A percentile compares a stretch with the other conserved stretches of the same genome.
Conservation (phyloP, 2,888 invertebrate genomes). For the Agrenia bidenticulata region DNA sequence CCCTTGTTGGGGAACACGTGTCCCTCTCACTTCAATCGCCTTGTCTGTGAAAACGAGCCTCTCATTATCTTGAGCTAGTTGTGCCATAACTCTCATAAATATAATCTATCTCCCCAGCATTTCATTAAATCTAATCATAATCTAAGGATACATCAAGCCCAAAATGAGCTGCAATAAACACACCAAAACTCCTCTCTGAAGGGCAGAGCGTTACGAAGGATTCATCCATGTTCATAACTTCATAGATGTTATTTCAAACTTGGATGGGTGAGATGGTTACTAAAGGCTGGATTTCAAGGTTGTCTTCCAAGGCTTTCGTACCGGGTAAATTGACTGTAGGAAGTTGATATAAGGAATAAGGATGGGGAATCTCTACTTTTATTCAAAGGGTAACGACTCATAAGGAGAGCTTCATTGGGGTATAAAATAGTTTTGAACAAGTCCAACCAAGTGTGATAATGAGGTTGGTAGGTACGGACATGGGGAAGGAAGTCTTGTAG, state of each 20-base stretch:
- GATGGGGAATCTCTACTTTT: not conserved
- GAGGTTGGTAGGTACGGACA: no score
- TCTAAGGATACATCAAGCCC: not conserved
- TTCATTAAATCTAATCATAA: constrained; percentile 12
- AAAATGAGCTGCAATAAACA: constrained; percentile 11
- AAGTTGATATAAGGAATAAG: no score
- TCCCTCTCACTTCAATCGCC: not conserved
- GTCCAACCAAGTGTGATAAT: no score
- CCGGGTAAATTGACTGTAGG: not conserved
- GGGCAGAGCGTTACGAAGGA: no score
- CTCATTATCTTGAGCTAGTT: not conserved
- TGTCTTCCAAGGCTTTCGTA: no score
- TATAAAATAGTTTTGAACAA: not conserved
- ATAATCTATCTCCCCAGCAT: not conserved
- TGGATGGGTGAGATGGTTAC: no score
- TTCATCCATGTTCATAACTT: no score
- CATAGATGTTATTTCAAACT: no score
- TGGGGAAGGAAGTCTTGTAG: no score
- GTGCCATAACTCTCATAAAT: not conserved
- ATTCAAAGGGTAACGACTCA: constrained; percentile 3
- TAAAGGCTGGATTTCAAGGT: no score
- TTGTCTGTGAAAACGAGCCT: not conserved
- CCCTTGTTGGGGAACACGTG: not conserved
- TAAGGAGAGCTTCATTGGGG: not conserved
- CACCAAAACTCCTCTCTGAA: not conserved